phyloP scores from a whole-genome alignment of 2,113 vertebrate genomes.

The Ursus arctos region DNA sequence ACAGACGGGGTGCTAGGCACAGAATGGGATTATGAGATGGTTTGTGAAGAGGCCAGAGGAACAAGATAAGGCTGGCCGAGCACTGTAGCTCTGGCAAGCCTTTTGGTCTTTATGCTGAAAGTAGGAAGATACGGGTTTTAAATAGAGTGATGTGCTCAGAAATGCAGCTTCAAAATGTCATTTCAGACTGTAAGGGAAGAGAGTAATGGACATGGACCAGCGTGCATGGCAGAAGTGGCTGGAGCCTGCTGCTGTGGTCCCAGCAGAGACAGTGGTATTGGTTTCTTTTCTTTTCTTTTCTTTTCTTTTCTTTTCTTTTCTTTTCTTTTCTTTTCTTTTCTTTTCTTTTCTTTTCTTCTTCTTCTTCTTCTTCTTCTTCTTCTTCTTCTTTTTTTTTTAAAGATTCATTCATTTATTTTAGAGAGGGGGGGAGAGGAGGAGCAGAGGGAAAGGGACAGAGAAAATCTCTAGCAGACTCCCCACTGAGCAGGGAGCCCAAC shows the following conservation, averaged over 20 bases:
- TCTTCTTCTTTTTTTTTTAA: not conserved
- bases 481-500: not conserved
- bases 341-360: no score
- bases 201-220: not conserved
- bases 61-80: not conserved
- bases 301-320: no score
- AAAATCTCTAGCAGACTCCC: not conserved
- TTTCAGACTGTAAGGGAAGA: not conserved
- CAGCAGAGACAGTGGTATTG: not conserved
- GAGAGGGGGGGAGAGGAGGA: not conserved
- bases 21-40: not conserved
- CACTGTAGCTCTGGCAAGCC: rapidly evolving
- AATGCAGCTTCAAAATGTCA: not conserved
- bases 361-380: no score
- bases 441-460: not conserved
- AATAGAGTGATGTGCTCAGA: not conserved
- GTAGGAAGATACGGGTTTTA: not conserved
- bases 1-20: not conserved
- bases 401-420: not conserved
- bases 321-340: not conserved
- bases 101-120: not conserved
- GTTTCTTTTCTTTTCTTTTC: not conserved
- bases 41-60: not conserved
- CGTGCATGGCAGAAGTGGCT: not conserved
- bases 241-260: not conserved